Percentiles rank a stretch among this genome's conserved stretches.
Evolutionary conservation across 2,888 invertebrate species (phyloP).

Genomic region (Cosmopolites sordidus): DNA sequence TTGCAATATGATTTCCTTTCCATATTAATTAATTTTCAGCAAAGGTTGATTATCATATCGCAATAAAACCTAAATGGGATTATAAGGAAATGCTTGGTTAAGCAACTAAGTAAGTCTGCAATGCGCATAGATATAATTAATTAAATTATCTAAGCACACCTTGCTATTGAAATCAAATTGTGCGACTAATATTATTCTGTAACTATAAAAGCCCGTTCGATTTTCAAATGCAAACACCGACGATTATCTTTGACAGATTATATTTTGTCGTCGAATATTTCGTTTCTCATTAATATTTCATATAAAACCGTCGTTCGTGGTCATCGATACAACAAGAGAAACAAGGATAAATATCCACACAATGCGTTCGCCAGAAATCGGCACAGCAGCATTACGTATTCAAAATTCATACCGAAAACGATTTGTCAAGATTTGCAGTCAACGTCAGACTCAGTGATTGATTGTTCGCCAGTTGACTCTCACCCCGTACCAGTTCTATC

Average conservation of each 20-base stretch:
- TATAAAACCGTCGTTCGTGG: conserved; percentile 13
- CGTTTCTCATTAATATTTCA: conserved; percentile 31
- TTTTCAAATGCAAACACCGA: conserved; percentile 21
- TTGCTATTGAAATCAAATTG: conserved; percentile 28
- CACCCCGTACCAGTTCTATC: conserved; percentile 45
- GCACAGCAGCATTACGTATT: conserved; percentile 37
- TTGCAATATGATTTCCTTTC: background rate
- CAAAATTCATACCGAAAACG: conserved; percentile 47
- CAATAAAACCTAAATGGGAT: conserved; percentile 3
- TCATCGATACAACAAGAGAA: conserved; percentile 4
- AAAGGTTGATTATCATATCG: background rate
- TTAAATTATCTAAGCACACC: conserved; percentile 30
- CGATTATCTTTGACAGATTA: conserved; percentile 28
- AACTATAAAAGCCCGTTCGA: conserved; percentile 26
- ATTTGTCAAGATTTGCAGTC: conserved; percentile 50
- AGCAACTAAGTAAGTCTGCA: conserved; percentile 1
- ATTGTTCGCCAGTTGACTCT: conserved; percentile 43
- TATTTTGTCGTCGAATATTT: conserved; percentile 27
- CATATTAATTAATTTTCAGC: background rate
- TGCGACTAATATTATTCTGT: conserved; percentile 31
- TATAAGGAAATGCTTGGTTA: background rate
- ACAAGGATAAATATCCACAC: background rate
- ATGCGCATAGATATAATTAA: conserved; percentile 25
- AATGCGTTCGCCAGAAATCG: conserved; percentile 12
- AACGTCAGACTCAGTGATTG: conserved; percentile 43